Percentiles rank a stretch among this genome's conserved stretches.
Conservation (phyloP, 2,113 vertebrate species). For the Xiphorhynchus elegans region DNA sequence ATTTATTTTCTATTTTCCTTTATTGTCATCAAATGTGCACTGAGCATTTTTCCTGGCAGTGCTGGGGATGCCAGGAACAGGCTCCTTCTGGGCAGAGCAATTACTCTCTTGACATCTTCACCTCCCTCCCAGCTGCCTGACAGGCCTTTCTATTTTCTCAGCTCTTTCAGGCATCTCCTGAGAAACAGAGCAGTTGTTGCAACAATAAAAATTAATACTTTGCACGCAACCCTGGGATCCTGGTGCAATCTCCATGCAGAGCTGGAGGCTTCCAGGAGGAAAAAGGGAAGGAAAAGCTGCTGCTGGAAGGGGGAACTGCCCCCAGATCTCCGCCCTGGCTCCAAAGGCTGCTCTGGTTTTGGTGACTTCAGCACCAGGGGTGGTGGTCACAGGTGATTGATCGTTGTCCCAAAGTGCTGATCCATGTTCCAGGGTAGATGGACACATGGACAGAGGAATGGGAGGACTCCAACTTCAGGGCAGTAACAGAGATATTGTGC, state of each 20-base stretch:
- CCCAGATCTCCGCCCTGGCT: accelerated
- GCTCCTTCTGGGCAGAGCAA: slow-evolving; percentile 65
- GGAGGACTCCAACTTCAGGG: accelerated
- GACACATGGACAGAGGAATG: neutral
- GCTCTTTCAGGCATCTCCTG: slow-evolving; percentile 4
- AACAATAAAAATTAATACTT: slow-evolving; percentile 22
- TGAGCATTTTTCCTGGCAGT: slow-evolving; percentile 48
- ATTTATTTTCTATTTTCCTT: neutral
- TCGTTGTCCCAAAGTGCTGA: accelerated
- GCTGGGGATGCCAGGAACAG: slow-evolving; percentile 22
- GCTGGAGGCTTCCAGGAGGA: neutral
- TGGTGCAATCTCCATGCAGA: accelerated
- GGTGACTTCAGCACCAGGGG: neutral
- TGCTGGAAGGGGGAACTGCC: neutral
- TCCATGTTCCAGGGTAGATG: accelerated
- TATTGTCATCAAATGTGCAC: slow-evolving; percentile 11
- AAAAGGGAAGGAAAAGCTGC: neutral
- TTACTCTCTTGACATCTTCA: slow-evolving; percentile 59
- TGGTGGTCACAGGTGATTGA: accelerated
- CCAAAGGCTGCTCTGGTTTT: neutral
- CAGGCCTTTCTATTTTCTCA: slow-evolving; percentile 35
- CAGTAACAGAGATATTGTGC: neutral
- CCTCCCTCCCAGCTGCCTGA: slow-evolving; percentile 4
- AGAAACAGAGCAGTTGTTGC: slow-evolving; percentile 28
- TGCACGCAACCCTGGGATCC: neutral